Base-by-base conservation (phyloP, 2,797 vertebrate species). In the Cyclopterus lumpus region DNA sequence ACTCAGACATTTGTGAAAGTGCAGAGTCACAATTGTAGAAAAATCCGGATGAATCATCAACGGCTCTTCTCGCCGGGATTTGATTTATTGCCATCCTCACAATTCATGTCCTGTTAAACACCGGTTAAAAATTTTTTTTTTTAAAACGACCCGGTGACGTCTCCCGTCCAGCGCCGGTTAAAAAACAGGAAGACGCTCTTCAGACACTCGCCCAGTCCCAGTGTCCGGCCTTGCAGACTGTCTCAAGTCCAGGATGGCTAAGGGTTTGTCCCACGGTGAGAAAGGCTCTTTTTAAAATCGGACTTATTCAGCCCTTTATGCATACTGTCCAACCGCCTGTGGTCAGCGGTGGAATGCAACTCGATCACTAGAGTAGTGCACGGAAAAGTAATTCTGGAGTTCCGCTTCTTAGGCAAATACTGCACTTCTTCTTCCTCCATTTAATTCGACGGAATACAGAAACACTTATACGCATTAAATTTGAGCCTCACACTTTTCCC, bases 1-100 rank as follows among this genome's bases (percentile, higher is more conserved):
- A 66, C 72, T 84, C 68, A 51, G 6, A 59, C 10, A 49, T 71
- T 73, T n/a, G 11, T 1, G 48, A 36, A 71, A 59, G 20, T 15
- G 51, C 76, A 30, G 71, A 88, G 75, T 85, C 87, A 85, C 76
- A 59, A 75, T 46, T 67, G 69, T 51, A 44, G 53, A 61, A 73
- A 22, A 74, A 75, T 60, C 20, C 64, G 28, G 36, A 79, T 73
- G 64, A 82, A 71, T 85, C 66, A 75, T 63, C 67, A 53, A 12
- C 20, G 2, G 22, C 42, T 83, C 32, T 14, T 55, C 68, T 66
- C 48, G 14, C 40, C 7, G 48, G 11, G 18, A 11, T 2, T 2
- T 34, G 38, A 62, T 24, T 66, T 30, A 60, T 59, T 30, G 74
- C 71, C 42, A 40, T 1, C 3, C 46, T 73, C 24, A 24, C 38